Evolutionary conservation across 2,888 invertebrate species (phyloP), one percentile per base, ranked within the genome.

Genomic region (Theretra japonica): DNA sequence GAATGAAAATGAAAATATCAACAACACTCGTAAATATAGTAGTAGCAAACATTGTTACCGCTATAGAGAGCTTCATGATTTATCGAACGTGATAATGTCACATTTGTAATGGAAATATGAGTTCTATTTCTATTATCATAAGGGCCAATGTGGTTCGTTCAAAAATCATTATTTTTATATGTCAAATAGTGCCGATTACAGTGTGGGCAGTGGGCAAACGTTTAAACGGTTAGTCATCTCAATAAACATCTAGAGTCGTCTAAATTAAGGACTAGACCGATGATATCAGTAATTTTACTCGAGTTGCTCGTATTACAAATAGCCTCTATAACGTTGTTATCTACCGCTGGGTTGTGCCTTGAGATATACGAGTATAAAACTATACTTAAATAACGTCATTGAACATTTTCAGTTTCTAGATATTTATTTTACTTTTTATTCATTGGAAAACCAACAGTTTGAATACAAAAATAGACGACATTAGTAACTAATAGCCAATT

Each of bases 161-260:
- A 73, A 71, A 78, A 65, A 69, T 69, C 70, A 70, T 75, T 83
- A 80, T 82, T 82, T 84, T 85, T 81, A 83, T 85, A 85, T 86
- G 86, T 88, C 86, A 88, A 88, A 87, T 80, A 83, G 82, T 85
- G 79, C 83, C 84, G 86, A 88, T 87, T 89, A 86, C 89, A 76
- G 86, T 85, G 93, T 93, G 90, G 93, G 92, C 77, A 82, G 87
- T 73, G 83, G 82, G 82, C 83, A 84, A 84, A 83, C 84, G 86
- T 89, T 88, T 88, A 89, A 86, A 86, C 81, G 86, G 87, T 92
- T 90, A 90, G 86, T 92, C 91, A 90, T 85, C 82, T 88, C 86
- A 88, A 88, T 89, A 90, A 91, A 89, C 86, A 85, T 88, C 88
- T 86, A 87, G 86, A 87, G 88, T 84, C 83, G 80, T 87, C 88